These are phyloP conservation scores for Excalfactoria chinensis DNA, from an alignment of 2,113 vertebrate genomes.

Conservation along the genomic window DNA sequence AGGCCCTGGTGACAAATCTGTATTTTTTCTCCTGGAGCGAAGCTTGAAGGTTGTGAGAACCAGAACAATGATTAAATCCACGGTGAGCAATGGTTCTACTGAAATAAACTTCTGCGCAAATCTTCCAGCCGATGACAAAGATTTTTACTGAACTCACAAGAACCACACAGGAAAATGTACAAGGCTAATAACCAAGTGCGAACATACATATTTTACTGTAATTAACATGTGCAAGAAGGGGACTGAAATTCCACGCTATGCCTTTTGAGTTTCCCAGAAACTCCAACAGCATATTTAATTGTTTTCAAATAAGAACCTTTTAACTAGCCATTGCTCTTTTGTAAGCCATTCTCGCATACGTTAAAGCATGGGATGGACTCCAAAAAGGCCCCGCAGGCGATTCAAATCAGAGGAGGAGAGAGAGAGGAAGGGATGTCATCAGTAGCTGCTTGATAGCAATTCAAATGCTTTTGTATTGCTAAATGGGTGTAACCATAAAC, in stretches of 20 bases:
- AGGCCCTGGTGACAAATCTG: conserved; percentile 79
- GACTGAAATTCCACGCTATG: conserved; percentile 44
- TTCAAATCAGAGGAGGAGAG: not conserved
- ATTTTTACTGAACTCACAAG: conserved; percentile 46
- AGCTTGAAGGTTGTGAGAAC: conserved; percentile 61
- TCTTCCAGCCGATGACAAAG: conserved; percentile 65
- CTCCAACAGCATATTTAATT: conserved; percentile 41
- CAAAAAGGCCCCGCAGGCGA: conserved; percentile 53
- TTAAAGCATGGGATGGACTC: not conserved
- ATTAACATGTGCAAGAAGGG: conserved; percentile 36
- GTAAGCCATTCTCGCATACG: conserved; percentile 4
- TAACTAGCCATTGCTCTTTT: conserved; percentile 18
- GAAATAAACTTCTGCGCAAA: conserved; percentile 73
- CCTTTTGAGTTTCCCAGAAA: conserved; percentile 43
- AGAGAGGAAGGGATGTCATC: conserved; percentile 11
- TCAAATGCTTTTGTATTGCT: conserved; percentile 22
- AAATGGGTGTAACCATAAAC: not conserved
- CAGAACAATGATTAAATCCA: conserved; percentile 74
- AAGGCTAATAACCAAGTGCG: conserved; percentile 43
- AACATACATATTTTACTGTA: conserved; percentile 20
- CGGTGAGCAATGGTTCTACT: conserved; percentile 48
- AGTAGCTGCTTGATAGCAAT: not conserved
- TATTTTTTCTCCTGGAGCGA: conserved; percentile 71
- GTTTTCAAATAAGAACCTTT: conserved; percentile 53
- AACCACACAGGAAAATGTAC: not conserved